These are phyloP conservation scores for Dinomys branickii DNA, from an alignment of 2,113 vertebrate species.

Conservation along the genomic window DNA sequence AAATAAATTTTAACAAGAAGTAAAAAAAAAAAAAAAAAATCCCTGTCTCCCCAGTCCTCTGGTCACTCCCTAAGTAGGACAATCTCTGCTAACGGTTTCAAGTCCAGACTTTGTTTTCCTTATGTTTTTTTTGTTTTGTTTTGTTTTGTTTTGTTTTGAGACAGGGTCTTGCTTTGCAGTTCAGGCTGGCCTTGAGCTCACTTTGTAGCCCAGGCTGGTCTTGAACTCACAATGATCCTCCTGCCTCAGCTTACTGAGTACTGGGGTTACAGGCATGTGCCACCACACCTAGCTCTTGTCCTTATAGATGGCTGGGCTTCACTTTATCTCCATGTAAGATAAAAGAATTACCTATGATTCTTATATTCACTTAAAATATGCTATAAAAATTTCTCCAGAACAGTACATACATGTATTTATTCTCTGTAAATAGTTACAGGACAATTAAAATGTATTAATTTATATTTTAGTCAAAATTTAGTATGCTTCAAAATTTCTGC, in stretches of 20 bases:
- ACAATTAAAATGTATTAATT: constrained; percentile 1
- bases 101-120: not conserved
- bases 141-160: no score
- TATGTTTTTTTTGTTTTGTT: no score
- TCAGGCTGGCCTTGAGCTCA: no score
- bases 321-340: not conserved
- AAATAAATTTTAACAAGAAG: constrained; percentile 23
- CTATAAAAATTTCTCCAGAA: not conserved
- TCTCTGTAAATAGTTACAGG: not conserved
- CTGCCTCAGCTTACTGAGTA: no score
- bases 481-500: constrained; percentile 11
- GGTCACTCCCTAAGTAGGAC: not conserved
- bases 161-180: no score
- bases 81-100: not conserved
- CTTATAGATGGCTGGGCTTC: not conserved
- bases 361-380: not conserved
- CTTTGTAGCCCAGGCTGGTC: no score
- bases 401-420: not conserved
- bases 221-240: no score
- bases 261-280: no score
- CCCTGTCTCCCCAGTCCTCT: not conserved
- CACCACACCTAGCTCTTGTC: no score
- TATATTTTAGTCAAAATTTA: constrained; percentile 5
- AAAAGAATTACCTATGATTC: not conserved
- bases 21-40: not conserved